Percentiles rank a stretch among this genome's conserved stretches.
Conservation (phyloP, 2,888 invertebrate species). For the Apantesis nais region DNA sequence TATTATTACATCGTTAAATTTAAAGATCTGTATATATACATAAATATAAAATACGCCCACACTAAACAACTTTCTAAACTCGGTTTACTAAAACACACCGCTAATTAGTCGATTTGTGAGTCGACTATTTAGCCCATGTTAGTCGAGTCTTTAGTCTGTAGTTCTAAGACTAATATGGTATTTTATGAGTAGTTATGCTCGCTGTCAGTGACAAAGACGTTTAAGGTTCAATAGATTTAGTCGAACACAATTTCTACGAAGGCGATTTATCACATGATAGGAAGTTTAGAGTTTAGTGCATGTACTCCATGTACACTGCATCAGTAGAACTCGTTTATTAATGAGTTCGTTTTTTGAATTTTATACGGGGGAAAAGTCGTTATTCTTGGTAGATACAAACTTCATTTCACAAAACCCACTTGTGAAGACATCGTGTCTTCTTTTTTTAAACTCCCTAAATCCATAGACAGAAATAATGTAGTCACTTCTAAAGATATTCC, state of each 20-base stretch:
- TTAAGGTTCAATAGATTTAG: conserved; percentile 43
- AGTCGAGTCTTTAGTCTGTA: conserved; percentile 23
- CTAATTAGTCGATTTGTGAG: conserved; percentile 49
- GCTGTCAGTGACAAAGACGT: conserved; percentile 24
- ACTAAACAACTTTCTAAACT: conserved; percentile 50
- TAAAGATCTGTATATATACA: conserved; percentile 32
- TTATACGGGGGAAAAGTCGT: neutral
- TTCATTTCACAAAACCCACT: neutral
- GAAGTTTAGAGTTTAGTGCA: conserved; percentile 23
- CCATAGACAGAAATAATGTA: neutral
- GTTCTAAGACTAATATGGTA: conserved; percentile 33
- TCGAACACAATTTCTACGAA: conserved; percentile 44
- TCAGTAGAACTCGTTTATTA: conserved; percentile 25
- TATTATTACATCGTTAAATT: conserved; percentile 46
- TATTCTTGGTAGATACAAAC: neutral
- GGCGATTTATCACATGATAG: conserved; percentile 41
- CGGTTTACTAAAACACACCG: conserved; percentile 41
- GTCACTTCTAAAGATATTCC: neutral
- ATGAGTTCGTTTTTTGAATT: too few species aligned
- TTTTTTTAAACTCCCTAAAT: neutral
- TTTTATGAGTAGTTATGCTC: conserved; percentile 44
- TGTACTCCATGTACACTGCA: neutral
- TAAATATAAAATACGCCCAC: conserved; percentile 42
- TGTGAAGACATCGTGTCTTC: neutral
- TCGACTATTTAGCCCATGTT: conserved; percentile 39